Evolutionary conservation across 2,797 vertebrate genomes (phyloP).

Genomic region (Hafferia zeledoni): DNA sequence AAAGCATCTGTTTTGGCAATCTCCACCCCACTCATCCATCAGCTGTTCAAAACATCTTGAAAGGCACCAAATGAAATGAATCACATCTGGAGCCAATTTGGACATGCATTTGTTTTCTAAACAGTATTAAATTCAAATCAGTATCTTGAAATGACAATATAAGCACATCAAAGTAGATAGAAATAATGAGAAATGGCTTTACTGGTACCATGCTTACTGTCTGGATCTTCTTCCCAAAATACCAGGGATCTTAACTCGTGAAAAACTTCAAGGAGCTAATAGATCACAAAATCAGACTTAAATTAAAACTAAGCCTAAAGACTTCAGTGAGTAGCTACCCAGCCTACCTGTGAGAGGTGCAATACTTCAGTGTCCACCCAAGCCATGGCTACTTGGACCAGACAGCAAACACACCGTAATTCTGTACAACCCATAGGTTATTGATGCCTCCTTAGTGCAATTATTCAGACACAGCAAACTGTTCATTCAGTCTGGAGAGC

Average conservation of each 20-base stretch:
- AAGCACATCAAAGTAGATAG: neutral
- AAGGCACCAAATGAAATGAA: slow-evolving; percentile 33
- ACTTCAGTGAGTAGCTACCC: neutral
- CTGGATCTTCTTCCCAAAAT: neutral
- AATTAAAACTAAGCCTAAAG: slow-evolving; percentile 4
- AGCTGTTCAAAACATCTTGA: slow-evolving; percentile 34
- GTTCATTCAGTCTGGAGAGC: neutral
- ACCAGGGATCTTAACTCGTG: neutral
- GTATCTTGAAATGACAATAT: neutral
- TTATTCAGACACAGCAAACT: neutral
- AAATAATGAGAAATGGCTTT: neutral
- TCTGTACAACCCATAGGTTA: neutral
- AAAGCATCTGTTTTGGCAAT: slow-evolving; percentile 4
- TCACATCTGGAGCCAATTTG: neutral
- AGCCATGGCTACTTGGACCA: neutral
- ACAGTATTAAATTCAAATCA: slow-evolving; percentile 30
- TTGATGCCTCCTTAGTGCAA: neutral
- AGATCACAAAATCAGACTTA: slow-evolving; percentile 15
- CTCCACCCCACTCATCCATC: neutral
- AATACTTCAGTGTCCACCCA: neutral
- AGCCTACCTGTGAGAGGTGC: neutral
- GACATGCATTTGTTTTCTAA: slow-evolving; percentile 17
- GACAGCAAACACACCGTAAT: neutral
- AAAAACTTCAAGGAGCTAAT: slow-evolving; percentile 12
- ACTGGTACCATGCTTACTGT: neutral